Percentiles rank a stretch among this genome's conserved stretches.
Conservation (phyloP, 2,113 vertebrate genomes). For the Chaetops frenatus region DNA sequence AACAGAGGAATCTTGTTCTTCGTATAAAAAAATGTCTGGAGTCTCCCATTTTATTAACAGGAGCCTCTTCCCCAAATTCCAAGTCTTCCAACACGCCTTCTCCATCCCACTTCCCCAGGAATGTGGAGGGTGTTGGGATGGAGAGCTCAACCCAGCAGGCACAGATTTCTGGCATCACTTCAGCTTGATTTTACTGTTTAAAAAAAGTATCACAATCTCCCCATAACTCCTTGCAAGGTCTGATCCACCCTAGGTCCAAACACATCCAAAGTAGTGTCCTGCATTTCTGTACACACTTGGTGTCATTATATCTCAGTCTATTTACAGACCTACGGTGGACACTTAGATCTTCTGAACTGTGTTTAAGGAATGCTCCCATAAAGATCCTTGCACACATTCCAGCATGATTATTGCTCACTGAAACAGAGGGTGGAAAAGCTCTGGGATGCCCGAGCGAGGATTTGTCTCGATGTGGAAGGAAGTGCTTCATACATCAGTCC, state of each 20-base stretch:
- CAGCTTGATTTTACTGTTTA: background rate
- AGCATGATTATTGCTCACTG: background rate
- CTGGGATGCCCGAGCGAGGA: background rate
- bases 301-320: background rate
- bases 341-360: background rate
- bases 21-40: background rate
- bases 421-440: background rate
- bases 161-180: background rate
- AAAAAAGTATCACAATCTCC: background rate
- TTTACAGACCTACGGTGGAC: background rate
- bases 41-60: background rate
- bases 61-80: background rate
- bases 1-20: background rate
- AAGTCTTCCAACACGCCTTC: background rate
- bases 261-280: background rate
- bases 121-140: background rate
- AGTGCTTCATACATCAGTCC: background rate
- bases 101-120: accelerated
- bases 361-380: background rate
- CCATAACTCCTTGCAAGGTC: background rate
- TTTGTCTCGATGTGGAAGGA: background rate
- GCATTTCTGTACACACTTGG: background rate
- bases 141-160: background rate
- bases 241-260: background rate
- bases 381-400: background rate